Percentiles rank a stretch among this genome's conserved stretches.
phyloP scores from a whole-genome alignment of 2,888 invertebrate species.

The Phortica okadai region DNA sequence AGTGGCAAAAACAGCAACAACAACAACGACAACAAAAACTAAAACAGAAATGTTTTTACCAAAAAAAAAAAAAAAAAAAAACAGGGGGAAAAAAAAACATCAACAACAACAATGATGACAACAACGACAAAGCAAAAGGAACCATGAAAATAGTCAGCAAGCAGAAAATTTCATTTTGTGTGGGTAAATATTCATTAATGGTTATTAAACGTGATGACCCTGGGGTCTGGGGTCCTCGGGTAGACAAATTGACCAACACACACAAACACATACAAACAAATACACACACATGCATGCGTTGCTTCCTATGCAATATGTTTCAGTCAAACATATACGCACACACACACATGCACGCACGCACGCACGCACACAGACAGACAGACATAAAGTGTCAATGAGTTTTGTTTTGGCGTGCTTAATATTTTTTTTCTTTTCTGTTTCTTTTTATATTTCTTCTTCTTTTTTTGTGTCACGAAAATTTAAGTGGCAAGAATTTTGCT shows the following conservation, averaged over 20 bases:
- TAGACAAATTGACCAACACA: conserved; percentile 9
- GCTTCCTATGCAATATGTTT: no score
- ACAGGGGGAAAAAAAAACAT: background rate
- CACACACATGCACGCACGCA: background rate
- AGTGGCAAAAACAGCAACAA: conserved; percentile 39
- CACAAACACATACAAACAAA: background rate
- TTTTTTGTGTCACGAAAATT: no score
- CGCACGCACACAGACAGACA: no score
- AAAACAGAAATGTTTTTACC: conserved; percentile 64
- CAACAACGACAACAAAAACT: conserved; percentile 61
- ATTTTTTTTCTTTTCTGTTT: no score
- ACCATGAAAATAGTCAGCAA: conserved; percentile 45
- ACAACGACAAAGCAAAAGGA: conserved; percentile 49
- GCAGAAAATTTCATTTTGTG: conserved; percentile 58
- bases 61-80: conserved; percentile 56
- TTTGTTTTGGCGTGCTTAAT: no score
- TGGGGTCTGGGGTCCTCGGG: conserved; percentile 47
- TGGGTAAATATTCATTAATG: conserved; percentile 67
- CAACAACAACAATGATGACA: background rate
- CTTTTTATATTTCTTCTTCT: no score
- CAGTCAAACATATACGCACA: background rate
- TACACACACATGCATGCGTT: background rate
- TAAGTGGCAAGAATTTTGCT: no score
- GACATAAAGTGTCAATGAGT: no score
- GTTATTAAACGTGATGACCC: conserved; percentile 66